A percentile compares a stretch with the other conserved stretches of the same genome.
Conservation (phyloP, 1,140 invertebrate genomes). For the Drosophila ogumai region DNA sequence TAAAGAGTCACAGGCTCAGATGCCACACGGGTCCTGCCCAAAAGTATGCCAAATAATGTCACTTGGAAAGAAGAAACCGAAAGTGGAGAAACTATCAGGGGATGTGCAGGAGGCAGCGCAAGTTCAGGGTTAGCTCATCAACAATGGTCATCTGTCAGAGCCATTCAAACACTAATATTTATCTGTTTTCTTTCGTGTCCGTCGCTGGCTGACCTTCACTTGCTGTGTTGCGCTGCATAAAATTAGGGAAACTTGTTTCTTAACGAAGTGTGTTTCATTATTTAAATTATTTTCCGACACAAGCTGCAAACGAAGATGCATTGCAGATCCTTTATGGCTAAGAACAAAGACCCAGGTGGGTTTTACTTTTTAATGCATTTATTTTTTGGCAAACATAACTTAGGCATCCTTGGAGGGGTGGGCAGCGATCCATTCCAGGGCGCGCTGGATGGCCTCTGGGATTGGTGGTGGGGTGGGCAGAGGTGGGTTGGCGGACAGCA, state of each 20-base stretch:
- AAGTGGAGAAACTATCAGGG: conserved; percentile 21
- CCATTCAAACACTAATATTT: conserved; percentile 6
- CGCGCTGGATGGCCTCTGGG: conserved; percentile 87
- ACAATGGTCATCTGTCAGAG: conserved; percentile 14
- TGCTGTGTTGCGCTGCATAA: conserved; percentile 32
- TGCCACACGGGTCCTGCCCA: not conserved
- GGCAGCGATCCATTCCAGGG: conserved; percentile 85
- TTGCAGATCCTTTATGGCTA: not conserved
- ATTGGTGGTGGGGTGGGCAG: conserved; percentile 89
- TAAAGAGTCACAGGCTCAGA: not conserved
- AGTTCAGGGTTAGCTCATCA: conserved; percentile 33
- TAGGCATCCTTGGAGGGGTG: conserved; percentile 57
- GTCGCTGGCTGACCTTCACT: conserved; percentile 43
- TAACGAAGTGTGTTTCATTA: conserved; percentile 1
- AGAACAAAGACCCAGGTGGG: not conserved
- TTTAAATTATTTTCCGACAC: not conserved
- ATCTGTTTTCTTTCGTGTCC: conserved; percentile 8
- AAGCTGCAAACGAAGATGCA: not conserved
- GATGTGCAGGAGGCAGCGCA: not conserved
- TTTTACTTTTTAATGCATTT: conserved; percentile 46
- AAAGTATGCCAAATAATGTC: conserved; percentile 11
- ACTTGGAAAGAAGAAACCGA: conserved; percentile 29
- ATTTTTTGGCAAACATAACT: conserved; percentile 41
- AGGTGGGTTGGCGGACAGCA: conserved; percentile 86
- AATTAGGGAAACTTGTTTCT: conserved; percentile 52